phyloP scores from a whole-genome alignment of 2,113 vertebrate genomes.

The Psettodes erumei region DNA sequence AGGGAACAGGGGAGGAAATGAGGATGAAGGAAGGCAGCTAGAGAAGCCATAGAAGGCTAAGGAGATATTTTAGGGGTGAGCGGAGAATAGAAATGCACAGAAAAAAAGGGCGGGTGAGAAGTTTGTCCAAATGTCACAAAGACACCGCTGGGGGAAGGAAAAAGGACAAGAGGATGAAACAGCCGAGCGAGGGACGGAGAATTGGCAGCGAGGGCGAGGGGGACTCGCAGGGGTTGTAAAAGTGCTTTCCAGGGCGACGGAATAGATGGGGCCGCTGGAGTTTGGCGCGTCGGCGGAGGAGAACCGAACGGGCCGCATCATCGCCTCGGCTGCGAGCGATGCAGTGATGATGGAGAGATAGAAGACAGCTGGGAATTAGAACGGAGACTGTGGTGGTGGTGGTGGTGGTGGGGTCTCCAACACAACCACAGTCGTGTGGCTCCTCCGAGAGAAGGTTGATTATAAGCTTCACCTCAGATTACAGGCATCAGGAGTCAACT shows the following conservation, averaged over 20 bases:
- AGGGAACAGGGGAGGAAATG: not conserved
- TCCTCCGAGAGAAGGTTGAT: too few species aligned
- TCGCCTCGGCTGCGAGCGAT: conserved; percentile 26
- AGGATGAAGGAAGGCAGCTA: not conserved
- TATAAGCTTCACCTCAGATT: conserved; percentile 32
- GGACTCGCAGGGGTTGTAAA: conserved; percentile 22
- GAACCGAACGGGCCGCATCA: conserved; percentile 25
- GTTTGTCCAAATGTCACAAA: conserved; percentile 51
- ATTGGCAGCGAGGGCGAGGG: not conserved
- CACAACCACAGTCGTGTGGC: too few species aligned
- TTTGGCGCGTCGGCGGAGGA: conserved; percentile 7
- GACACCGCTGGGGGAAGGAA: not conserved
- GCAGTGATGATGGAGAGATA: too few species aligned
- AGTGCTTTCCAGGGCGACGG: conserved; percentile 22
- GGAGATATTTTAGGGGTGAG: conserved; percentile 35
- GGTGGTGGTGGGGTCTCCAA: too few species aligned
- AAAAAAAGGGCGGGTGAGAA: conserved; percentile 16
- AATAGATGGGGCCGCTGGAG: conserved; percentile 23
- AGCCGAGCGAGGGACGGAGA: not conserved
- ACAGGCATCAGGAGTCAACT: conserved; percentile 12
- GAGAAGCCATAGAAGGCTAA: conserved; percentile 11
- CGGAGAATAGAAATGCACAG: conserved; percentile 12
- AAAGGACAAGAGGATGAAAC: conserved; percentile 14
- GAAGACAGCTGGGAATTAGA: not conserved
- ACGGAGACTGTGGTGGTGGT: not conserved